These are phyloP conservation scores for Scleropages formosus DNA, from an alignment of 2,797 vertebrate genomes.

Conservation along the genomic window DNA sequence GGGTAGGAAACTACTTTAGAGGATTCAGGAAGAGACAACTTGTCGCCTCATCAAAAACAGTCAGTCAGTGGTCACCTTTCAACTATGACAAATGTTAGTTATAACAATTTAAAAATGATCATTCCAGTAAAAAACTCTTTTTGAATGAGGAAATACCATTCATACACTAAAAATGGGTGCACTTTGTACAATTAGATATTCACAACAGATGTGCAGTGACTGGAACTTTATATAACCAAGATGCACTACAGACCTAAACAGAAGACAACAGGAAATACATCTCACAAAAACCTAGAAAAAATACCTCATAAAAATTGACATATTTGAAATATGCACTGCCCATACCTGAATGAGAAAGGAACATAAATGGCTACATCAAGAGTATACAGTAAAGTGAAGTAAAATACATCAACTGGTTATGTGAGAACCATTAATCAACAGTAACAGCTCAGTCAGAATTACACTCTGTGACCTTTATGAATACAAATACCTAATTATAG, in stretches of 20 bases:
- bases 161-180: no score
- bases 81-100: no score
- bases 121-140: no score
- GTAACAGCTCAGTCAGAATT: conserved; percentile 21
- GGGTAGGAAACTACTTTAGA: no score
- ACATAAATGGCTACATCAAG: neutral
- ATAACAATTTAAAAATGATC: no score
- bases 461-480: conserved; percentile 25
- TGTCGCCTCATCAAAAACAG: no score
- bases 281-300: neutral
- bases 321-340: neutral
- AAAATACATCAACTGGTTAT: neutral
- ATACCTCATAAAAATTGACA: neutral
- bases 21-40: no score
- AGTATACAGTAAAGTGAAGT: neutral
- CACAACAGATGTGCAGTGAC: no score
- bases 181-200: no score
- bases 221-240: no score
- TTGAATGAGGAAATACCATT: no score
- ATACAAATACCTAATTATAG: conserved; percentile 28
- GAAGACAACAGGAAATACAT: neutral
- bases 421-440: conserved; percentile 18
- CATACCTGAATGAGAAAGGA: neutral
- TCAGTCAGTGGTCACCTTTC: no score
- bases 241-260: neutral